Evolutionary conservation across 2,888 invertebrate genomes (phyloP), one percentile per base, ranked within the genome.

Genomic region (Eustalomyia histrio): DNA sequence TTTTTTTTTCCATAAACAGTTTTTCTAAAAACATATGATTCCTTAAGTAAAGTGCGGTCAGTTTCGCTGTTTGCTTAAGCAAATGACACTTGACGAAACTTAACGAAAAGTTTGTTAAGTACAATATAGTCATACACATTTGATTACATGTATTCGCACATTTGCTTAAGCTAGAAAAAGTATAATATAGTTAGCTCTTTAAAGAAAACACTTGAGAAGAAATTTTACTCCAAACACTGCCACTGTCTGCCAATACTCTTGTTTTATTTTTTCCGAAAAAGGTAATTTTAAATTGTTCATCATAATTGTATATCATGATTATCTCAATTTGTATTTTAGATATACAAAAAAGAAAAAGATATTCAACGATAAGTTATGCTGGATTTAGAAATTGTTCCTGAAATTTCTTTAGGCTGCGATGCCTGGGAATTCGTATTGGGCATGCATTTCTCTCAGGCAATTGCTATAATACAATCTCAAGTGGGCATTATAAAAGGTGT

Each of bases 391-490:
- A 96, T 99, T 88, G 94, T 97, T 90, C 98, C 98, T 87, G 98
- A 98, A 92, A 94, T 96, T 89, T 97, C 97, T 88, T 94, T 99
- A 90, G 97, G 98, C 92, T 97, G 97, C 91, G 98, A 98, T 92
- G 95, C 97, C 93, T 98, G 98, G 98, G 98, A 99, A 93, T 98
- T 99, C 79, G 88, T 90, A 69, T 85, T 89, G 96, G 99, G 99
- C 88, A 99, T 98, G 98, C 98, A 98, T 92, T 98, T 99, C 92
- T 97, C 97, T 85, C 98, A 99, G 92, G 96, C 98, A 85, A 97
- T 99, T 87, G 96, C 97, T 87, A 97, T 98, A 87, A 95, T 99
- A 89, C 98, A 98, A 91, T 96, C 97, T 83, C 98, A 98, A 93
- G 97, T 98, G 91, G 96, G 97, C 86, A 94, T 96, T 88, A 97